Conservation (phyloP, 53 echinoderm and acorn worm species). For the Actinopyga echinites region DNA sequence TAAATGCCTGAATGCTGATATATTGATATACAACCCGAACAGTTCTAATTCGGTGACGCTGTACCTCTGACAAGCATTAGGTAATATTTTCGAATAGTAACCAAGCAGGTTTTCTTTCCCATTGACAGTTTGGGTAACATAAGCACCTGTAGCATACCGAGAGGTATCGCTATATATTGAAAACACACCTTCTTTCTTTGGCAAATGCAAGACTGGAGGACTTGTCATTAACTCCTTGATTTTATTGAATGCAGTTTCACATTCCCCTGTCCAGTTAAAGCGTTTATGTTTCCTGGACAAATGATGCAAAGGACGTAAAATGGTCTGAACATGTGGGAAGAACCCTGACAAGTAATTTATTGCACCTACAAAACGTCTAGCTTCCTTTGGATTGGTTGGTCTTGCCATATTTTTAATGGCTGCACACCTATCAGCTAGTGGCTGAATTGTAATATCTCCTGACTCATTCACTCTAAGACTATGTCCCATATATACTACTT, state of each 20-base stretch:
- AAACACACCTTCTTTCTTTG: slow-evolving; percentile 1
- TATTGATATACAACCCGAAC: slow-evolving; percentile 31
- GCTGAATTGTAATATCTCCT: slow-evolving; percentile 37
- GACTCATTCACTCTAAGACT: neutral
- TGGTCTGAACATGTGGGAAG: no score
- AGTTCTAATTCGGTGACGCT: slow-evolving; percentile 43
- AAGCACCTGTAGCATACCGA: slow-evolving; percentile 36
- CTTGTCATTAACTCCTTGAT: no score
- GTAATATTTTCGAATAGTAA: slow-evolving; percentile 50
- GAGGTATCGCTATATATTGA: slow-evolving; percentile 36
- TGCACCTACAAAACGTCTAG: no score
- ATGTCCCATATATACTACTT: slow-evolving; percentile 28
- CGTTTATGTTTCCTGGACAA: no score
- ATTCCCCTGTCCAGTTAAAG: no score
- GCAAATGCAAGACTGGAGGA: no score
- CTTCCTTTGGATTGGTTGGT: no score
- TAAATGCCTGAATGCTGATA: slow-evolving; percentile 33
- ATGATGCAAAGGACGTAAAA: no score
- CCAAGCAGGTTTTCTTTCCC: slow-evolving; percentile 25
- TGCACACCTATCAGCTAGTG: no score
- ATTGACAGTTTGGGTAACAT: slow-evolving; percentile 34
- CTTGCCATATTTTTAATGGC: no score
- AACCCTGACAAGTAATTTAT: no score
- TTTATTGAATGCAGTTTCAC: no score
- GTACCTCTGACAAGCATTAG: slow-evolving; percentile 27